Base-by-base conservation (phyloP, 2,797 vertebrate genomes). In the Notolabrus celidotus region DNA sequence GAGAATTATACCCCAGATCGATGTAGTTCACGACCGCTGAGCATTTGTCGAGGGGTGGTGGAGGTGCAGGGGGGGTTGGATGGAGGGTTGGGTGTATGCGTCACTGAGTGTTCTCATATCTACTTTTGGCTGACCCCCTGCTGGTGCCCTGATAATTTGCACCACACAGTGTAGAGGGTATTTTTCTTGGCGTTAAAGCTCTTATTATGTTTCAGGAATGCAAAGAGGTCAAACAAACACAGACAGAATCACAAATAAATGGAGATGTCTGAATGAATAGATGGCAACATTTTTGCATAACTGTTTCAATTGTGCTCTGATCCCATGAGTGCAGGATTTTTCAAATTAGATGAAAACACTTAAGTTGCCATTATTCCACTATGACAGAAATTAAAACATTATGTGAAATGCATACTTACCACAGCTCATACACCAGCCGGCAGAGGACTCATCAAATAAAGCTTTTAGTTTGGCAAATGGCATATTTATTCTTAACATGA, bases 1-100 rank as follows among this genome's bases (percentile, higher is more conserved):
- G 95, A 96, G 95, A 97, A 96, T 96, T 96, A 96, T 95, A 94
- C 93, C 88, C 92, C 84, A 90, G 95, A 97, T 96, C 95, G 92
- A 97, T 96, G 94, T 92, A 93, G 95, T 95, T 96, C 95, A 94
- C 91, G 93, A 95, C 93, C 93, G 92, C 90, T 86, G 88, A 92
- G 92, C 89, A 89, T 92, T 93, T 91, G 91, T 90, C 92, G 89
- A 91, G 93, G 90, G 92, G 67, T 67, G 77, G 84, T 67, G 75
- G 78, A 64, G 73, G 82, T 15, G 54, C 47, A 20, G 23, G 52
- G 20, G 20, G 11, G 10, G 10, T 1, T 91, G 85, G 86, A 59
- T 15, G 39, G 62, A 2, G 27, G 25, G 31, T 8, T 2, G 10
- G 64, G 27, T 16, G 86, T 85, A 90, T 74, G 88, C 82, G 78